Evolutionary conservation across 2,113 vertebrate genomes (phyloP).

Genomic region (Sorex araneus): DNA sequence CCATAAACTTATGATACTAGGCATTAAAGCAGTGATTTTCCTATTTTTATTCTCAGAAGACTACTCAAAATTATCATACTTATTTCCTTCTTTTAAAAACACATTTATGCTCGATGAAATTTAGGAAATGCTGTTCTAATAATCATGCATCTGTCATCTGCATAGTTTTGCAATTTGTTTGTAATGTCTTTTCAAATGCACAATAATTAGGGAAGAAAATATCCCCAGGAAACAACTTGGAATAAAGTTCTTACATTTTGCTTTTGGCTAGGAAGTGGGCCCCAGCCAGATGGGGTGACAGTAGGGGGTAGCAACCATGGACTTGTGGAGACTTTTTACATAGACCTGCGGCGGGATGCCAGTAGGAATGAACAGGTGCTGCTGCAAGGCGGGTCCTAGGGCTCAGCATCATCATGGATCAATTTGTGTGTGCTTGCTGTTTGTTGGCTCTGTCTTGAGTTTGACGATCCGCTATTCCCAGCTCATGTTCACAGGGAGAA

Average conservation of each 20-base stretch:
- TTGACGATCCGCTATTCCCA: neutral
- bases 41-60: neutral
- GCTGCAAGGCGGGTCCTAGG: neutral
- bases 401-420: neutral
- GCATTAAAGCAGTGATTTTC: neutral
- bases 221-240: neutral
- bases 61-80: neutral
- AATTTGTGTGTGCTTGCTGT: neutral
- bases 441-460: neutral
- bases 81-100: neutral
- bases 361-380: neutral
- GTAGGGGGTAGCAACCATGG: neutral
- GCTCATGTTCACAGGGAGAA: neutral
- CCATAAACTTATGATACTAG: neutral
- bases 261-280: neutral
- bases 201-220: neutral
- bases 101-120: neutral
- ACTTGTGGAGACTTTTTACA: neutral
- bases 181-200: neutral
- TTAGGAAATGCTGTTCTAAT: constrained; percentile 5
- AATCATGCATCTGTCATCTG: neutral
- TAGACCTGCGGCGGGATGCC: neutral
- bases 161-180: neutral
- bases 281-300: no score
- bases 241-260: neutral